Base-by-base conservation (phyloP, 2,797 vertebrate genomes). In the Muscicapa comitata region DNA sequence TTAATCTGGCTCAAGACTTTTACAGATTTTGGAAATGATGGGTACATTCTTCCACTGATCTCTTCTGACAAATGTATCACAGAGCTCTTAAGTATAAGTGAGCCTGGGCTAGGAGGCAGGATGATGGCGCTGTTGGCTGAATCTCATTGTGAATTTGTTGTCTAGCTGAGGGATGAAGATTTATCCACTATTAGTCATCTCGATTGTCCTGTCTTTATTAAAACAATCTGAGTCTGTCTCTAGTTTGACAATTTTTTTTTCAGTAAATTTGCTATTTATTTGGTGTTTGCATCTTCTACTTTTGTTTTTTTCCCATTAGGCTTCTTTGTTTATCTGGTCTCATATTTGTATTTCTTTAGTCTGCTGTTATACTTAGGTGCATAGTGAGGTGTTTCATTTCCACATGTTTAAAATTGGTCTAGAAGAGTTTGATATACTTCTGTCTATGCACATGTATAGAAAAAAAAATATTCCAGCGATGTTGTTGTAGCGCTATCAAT, bases 351-450 rank as follows among this genome's bases (percentile, higher is more conserved):
- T 87, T 91, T 93, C 59, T 86, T 93, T 57, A 50, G 17, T 83
- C 78, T 93, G 76, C 53, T 73, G 29, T 89, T 92, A 57, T 11
- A 74, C 68, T 88, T 92, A 82, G 62, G 47, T 91, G 10, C 13
- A 10, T 10, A 81, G 86, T 24, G 83, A 94, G 71, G 77, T 92
- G 86, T 94, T 94, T 90, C 55, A 94, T 93, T 94, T 96, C 74
- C 83, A 82, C 13, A 5, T 62, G 21, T 79, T 94, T 85, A 73
- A 92, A 89, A 67, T 54, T 38, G 21, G 13, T 77, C 85, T 82
- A 61, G 80, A 92, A 76, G 71, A 79, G 35, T 55, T 76, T 71
- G 59, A 67, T 87, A 47, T 28, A n/a, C 72, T 81, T 90, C 38
- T 90, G 9, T 77, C 4, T 42, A 3, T 51, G 10, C 40, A 11